phyloP scores from a whole-genome alignment of 53 echinoderm and acorn worm species.

The Hippasteria phrygiana region DNA sequence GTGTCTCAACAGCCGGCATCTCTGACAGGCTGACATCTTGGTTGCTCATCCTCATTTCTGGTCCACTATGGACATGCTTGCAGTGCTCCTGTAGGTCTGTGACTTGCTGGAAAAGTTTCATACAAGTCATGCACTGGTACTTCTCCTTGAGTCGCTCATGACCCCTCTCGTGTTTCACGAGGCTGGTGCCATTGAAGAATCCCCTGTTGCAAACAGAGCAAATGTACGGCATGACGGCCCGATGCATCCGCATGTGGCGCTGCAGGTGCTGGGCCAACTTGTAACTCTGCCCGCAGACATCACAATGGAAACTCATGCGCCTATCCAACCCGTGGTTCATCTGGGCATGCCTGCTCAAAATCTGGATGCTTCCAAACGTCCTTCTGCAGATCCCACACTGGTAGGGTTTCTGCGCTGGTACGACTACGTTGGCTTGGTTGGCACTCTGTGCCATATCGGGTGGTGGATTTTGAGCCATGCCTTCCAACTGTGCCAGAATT shows the following conservation, averaged over 20 bases:
- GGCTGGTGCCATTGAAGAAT: conserved; percentile 47
- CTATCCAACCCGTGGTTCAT: conserved; percentile 49
- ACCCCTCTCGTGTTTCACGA: conserved; percentile 27
- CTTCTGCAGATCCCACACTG: conserved; percentile 62
- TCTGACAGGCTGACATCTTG: neutral
- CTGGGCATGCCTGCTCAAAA: conserved; percentile 66
- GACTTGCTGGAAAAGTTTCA: neutral
- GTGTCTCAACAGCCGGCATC: neutral
- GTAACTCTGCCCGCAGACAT: conserved; percentile 66
- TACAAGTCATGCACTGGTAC: conserved; percentile 1
- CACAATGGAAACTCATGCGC: conserved; percentile 57
- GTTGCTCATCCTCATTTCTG: neutral
- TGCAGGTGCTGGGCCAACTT: conserved; percentile 64
- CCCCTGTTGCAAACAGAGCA: conserved; percentile 63
- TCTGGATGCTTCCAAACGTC: conserved; percentile 58
- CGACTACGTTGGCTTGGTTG: neutral
- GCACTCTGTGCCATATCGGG: neutral
- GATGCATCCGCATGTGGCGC: conserved; percentile 64
- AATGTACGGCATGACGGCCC: conserved; percentile 52
- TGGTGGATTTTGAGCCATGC: neutral
- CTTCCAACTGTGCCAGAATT: neutral
- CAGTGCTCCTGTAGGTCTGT: neutral
- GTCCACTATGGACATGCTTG: neutral
- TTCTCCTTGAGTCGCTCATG: conserved; percentile 26
- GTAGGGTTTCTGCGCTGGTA: conserved; percentile 57